A percentile compares a stretch with the other conserved stretches of the same genome.
Conservation (phyloP, 2,888 invertebrate genomes). For the Eugnorisma glareosa region DNA sequence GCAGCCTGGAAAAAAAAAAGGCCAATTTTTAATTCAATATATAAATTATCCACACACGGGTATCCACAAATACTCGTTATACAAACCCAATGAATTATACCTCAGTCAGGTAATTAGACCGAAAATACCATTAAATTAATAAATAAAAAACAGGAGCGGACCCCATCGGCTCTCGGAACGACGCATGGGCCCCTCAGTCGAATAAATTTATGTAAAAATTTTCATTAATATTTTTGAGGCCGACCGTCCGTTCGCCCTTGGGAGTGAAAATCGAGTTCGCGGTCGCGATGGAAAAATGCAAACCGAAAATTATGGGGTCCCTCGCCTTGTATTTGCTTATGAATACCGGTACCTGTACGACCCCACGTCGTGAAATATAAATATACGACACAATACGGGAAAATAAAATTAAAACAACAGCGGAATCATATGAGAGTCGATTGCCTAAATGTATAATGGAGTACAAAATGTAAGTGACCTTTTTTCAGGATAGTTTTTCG, state of each 20-base stretch:
- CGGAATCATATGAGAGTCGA: constrained; percentile 70
- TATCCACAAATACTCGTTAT: constrained; percentile 83
- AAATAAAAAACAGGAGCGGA: constrained; percentile 89
- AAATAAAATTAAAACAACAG: constrained; percentile 84
- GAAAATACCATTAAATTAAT: constrained; percentile 91
- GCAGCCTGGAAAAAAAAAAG: constrained; percentile 28
- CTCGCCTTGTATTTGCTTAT: constrained; percentile 90
- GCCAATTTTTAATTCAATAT: constrained; percentile 57
- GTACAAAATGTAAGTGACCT: constrained; percentile 68
- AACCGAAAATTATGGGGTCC: constrained; percentile 90
- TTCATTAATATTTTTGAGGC: constrained; percentile 91
- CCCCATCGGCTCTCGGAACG: constrained; percentile 84
- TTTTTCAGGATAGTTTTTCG: constrained; percentile 73
- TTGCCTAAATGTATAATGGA: constrained; percentile 69
- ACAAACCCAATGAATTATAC: constrained; percentile 89
- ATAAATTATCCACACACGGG: constrained; percentile 77
- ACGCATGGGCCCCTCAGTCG: constrained; percentile 88
- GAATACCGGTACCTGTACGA: constrained; percentile 84
- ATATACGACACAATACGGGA: constrained; percentile 82
- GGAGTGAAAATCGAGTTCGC: constrained; percentile 90
- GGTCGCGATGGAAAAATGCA: constrained; percentile 91
- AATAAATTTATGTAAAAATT: constrained; percentile 91
- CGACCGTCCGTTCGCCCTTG: constrained; percentile 89
- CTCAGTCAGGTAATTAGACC: constrained; percentile 90
- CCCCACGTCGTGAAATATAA: constrained; percentile 81